These are phyloP conservation scores for Apotomis turbidana DNA, from an alignment of 2,888 invertebrate species.

Conservation along the genomic window DNA sequence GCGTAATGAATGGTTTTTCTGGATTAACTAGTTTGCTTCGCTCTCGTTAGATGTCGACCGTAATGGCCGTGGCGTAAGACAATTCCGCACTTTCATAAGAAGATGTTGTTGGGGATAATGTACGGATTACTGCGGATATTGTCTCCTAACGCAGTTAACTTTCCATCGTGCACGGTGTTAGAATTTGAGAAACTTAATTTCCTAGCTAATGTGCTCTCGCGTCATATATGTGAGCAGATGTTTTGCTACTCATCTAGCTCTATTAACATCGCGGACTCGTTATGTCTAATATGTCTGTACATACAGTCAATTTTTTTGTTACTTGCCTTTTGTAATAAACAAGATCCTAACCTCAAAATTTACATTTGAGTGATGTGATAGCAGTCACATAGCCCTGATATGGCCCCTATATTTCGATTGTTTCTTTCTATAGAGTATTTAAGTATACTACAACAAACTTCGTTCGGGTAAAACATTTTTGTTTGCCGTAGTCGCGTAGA, in stretches of 20 bases:
- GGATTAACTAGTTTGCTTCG: slow-evolving; percentile 61
- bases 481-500: too few species aligned
- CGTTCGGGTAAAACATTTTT: too few species aligned
- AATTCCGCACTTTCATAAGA: slow-evolving; percentile 53
- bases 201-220: slow-evolving; percentile 1
- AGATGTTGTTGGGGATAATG: slow-evolving; percentile 45
- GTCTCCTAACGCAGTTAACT: slow-evolving; percentile 44
- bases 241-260: neutral
- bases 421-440: too few species aligned
- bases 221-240: neutral
- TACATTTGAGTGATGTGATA: too few species aligned
- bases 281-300: too few species aligned
- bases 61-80: slow-evolving; percentile 74
- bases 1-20: slow-evolving; percentile 52
- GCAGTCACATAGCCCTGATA: too few species aligned
- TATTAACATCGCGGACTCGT: neutral
- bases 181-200: slow-evolving; percentile 23
- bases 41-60: slow-evolving; percentile 74
- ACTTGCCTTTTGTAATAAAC: too few species aligned
- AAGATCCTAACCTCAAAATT: too few species aligned
- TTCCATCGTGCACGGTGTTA: slow-evolving; percentile 37
- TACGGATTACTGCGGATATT: slow-evolving; percentile 43
- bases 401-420: too few species aligned
- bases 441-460: too few species aligned
- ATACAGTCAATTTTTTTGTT: too few species aligned